These are phyloP conservation scores for Corythaeola cristata DNA, from an alignment of 2,113 vertebrate genomes.

Conservation along the genomic window DNA sequence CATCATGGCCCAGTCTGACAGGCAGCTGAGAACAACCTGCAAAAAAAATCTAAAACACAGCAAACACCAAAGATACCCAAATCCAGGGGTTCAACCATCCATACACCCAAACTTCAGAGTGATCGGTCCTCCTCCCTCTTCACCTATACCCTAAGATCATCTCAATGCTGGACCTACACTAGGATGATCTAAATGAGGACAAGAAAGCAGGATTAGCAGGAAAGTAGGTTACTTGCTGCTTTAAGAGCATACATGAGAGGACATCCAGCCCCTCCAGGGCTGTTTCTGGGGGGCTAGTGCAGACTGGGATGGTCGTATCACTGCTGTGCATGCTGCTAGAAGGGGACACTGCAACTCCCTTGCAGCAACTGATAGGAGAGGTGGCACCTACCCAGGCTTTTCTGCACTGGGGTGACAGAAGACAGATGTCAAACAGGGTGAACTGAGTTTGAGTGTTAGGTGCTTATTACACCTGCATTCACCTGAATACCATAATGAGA, in stretches of 20 bases:
- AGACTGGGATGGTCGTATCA: background rate
- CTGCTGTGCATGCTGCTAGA: background rate
- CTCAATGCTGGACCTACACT: background rate
- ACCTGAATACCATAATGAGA: background rate
- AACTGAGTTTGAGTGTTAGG: background rate
- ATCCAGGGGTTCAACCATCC: background rate
- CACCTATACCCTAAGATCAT: background rate
- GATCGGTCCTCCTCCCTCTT: background rate
- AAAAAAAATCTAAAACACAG: background rate
- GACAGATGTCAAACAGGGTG: background rate
- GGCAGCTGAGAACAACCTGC: slow-evolving; percentile 54
- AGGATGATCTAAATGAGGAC: background rate
- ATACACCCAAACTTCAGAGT: background rate
- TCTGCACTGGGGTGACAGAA: background rate
- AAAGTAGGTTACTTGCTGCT: background rate
- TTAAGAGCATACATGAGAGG: background rate
- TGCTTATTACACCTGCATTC: background rate
- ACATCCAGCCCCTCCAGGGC: background rate
- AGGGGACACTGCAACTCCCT: background rate
- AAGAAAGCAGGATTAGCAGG: background rate
- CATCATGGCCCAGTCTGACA: slow-evolving; percentile 32
- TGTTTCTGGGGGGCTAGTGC: background rate
- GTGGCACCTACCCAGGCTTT: background rate
- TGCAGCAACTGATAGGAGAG: background rate
- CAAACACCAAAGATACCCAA: background rate